Evolutionary conservation across 92 coral and sea anemone genomes (phyloP).

Genomic region (Montipora capitata): DNA sequence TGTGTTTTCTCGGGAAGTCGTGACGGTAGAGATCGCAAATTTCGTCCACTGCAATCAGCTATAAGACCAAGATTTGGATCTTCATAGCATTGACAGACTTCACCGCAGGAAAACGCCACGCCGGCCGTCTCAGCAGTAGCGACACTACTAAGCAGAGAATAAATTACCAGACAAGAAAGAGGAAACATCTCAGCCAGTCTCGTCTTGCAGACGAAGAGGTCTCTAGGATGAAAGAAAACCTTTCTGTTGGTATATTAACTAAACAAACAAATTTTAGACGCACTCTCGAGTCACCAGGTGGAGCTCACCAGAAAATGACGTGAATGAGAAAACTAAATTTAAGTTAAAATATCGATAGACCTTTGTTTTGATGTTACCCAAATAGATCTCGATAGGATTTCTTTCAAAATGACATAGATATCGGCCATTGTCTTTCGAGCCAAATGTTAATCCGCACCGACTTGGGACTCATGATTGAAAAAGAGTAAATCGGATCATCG

Average conservation of each 20-base stretch:
- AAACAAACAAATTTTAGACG: neutral
- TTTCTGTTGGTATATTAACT: slow-evolving; percentile 26
- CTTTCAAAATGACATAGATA: neutral
- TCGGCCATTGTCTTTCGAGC: neutral
- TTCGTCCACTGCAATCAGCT: slow-evolving; percentile 40
- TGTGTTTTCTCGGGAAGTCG: slow-evolving; percentile 9
- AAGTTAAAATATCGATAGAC: too few relatives aligned
- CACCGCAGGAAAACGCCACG: slow-evolving; percentile 17
- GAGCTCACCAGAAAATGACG: too few relatives aligned
- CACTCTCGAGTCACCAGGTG: too few relatives aligned
- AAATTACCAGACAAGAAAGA: neutral
- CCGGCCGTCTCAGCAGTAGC: neutral
- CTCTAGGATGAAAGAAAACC: neutral
- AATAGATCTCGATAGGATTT: too few relatives aligned
- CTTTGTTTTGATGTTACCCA: too few relatives aligned
- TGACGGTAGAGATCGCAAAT: slow-evolving; percentile 1
- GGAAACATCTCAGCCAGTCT: neutral
- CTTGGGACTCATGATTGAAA: too few relatives aligned
- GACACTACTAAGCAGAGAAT: neutral
- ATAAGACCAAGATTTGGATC: neutral
- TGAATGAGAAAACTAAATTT: too few relatives aligned
- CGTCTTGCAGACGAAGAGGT: neutral
- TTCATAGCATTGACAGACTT: slow-evolving; percentile 28
- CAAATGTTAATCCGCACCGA: neutral
- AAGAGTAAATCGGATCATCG: too few relatives aligned